phyloP scores from a whole-genome alignment of 2,797 vertebrate species.

The Aeoliscus strigatus region DNA sequence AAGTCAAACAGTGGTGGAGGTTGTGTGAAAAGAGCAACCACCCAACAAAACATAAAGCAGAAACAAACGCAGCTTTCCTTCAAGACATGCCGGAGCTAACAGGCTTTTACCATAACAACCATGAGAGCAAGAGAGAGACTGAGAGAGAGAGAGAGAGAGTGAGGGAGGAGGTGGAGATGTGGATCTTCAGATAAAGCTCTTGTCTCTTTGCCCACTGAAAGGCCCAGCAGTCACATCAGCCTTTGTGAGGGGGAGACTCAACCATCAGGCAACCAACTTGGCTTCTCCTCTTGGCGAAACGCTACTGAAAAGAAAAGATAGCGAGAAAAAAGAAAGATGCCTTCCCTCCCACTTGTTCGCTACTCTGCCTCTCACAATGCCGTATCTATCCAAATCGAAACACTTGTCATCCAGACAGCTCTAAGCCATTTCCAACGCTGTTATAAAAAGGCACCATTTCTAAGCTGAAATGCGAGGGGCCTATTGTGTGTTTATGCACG shows the following conservation, averaged over 20 bases:
- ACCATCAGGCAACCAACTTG: slow-evolving; percentile 56
- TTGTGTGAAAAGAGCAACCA: slow-evolving; percentile 36
- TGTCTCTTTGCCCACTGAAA: slow-evolving; percentile 60
- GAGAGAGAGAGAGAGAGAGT: slow-evolving; percentile 18
- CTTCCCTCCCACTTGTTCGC: slow-evolving; percentile 66
- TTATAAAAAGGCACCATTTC: slow-evolving; percentile 54
- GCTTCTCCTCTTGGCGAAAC: slow-evolving; percentile 64
- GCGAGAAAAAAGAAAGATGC: slow-evolving; percentile 55
- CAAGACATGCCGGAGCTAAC: slow-evolving; percentile 60
- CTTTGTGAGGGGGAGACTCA: slow-evolving; percentile 61
- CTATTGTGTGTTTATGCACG: slow-evolving; percentile 51
- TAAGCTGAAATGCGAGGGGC: slow-evolving; percentile 61
- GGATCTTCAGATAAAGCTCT: slow-evolving; percentile 74
- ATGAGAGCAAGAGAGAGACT: no score
- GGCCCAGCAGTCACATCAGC: slow-evolving; percentile 67
- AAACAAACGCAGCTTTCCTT: slow-evolving; percentile 32
- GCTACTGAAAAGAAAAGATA: slow-evolving; percentile 32
- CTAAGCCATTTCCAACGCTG: slow-evolving; percentile 59
- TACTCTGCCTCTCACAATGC: slow-evolving; percentile 62
- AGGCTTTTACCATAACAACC: slow-evolving; percentile 56
- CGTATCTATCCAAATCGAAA: slow-evolving; percentile 68
- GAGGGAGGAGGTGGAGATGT: slow-evolving; percentile 57
- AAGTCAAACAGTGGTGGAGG: slow-evolving; percentile 40
- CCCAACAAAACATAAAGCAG: slow-evolving; percentile 23
- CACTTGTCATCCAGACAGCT: slow-evolving; percentile 71